phyloP scores from a whole-genome alignment of 1,140 invertebrate species.

The Ladona fulva region DNA sequence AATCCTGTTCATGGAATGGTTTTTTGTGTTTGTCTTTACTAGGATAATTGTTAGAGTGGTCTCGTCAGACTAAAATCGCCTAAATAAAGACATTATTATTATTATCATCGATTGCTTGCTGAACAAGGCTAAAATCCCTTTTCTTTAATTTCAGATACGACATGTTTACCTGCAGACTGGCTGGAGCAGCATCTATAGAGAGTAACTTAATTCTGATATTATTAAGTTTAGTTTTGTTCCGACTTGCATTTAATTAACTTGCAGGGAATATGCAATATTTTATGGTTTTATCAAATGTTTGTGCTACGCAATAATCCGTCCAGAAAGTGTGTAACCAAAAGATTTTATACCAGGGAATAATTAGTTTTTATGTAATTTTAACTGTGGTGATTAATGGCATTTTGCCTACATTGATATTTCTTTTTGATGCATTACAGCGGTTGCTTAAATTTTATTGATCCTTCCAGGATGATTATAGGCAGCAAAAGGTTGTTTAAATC shows the following conservation, averaged over 20 bases:
- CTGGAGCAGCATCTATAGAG: conserved; percentile 58
- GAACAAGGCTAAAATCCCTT: too few relatives aligned
- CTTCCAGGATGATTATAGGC: background rate
- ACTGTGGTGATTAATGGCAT: background rate
- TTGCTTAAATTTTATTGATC: background rate
- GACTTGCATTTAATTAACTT: background rate
- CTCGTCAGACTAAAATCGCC: too few relatives aligned
- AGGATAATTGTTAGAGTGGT: too few relatives aligned
- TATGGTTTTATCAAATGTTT: background rate
- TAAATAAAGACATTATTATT: too few relatives aligned
- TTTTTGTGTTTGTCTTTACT: too few relatives aligned
- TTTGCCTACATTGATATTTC: background rate
- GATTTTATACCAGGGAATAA: background rate
- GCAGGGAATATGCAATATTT: background rate
- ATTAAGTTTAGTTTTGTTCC: conserved; percentile 25
- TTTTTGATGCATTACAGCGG: background rate
- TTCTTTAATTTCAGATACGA: conserved; percentile 51
- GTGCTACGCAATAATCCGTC: background rate
- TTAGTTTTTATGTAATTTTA: background rate
- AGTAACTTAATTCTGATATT: conserved; percentile 37
- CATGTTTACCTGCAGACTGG: conserved; percentile 85
- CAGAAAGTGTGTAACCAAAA: background rate
- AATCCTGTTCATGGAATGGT: too few relatives aligned
- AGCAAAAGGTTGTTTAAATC: background rate
- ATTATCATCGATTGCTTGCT: too few relatives aligned